Evolutionary conservation across 1,140 invertebrate species (phyloP).

Genomic region (Eueides isabella): DNA sequence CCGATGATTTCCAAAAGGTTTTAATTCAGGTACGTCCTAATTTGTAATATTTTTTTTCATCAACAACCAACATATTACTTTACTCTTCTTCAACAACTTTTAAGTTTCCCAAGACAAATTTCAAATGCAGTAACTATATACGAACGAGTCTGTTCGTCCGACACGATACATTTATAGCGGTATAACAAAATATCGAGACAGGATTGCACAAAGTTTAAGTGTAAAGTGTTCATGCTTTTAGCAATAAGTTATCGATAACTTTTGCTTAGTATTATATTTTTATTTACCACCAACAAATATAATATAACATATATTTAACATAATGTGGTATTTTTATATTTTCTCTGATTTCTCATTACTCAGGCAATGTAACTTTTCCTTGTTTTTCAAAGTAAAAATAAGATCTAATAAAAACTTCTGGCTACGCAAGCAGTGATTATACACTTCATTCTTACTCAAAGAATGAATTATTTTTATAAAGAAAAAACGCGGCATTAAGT

Average conservation of each 20-base stretch:
- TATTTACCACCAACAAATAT: neutral
- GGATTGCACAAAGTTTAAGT: neutral
- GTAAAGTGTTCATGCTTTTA: neutral
- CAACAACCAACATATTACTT: neutral
- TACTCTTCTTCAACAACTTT: neutral
- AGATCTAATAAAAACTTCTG: neutral
- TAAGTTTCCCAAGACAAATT: neutral
- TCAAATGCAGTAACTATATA: neutral
- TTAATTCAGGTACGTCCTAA: neutral
- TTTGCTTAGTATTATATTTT: neutral
- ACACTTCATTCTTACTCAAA: no score
- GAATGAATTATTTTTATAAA: no score
- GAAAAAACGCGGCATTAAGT: no score
- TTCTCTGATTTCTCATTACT: neutral
- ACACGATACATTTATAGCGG: conserved; percentile 7
- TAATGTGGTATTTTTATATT: neutral
- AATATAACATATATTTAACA: no score
- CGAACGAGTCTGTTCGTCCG: neutral
- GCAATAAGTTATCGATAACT: neutral
- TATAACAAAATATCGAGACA: conserved; percentile 9
- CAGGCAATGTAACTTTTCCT: neutral
- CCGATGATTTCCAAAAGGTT: no score
- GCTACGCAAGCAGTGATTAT: neutral
- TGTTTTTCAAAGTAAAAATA: neutral
- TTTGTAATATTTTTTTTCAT: no score